These are phyloP conservation scores for Plutomurus gul DNA, from an alignment of 1,140 invertebrate species.

Conservation along the genomic window DNA sequence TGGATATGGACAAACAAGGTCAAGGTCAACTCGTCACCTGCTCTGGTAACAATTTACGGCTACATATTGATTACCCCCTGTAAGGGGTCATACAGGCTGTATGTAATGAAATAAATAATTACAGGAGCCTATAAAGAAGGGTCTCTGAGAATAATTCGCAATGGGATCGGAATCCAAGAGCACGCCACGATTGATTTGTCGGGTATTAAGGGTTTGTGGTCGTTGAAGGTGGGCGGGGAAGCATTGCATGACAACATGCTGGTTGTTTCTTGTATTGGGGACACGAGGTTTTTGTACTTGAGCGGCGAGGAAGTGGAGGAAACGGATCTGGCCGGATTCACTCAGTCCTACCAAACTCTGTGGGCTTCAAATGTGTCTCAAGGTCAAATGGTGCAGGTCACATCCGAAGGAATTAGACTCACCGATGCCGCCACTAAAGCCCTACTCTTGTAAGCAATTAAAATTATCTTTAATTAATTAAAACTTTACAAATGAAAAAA, in stretches of 20 bases:
- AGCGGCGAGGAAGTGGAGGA: conserved; percentile 97
- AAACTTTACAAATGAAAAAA: neutral
- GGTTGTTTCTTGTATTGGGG: conserved; percentile 91
- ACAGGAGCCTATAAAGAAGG: conserved; percentile 93
- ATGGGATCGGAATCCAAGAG: conserved; percentile 97
- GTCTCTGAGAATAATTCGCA: conserved; percentile 92
- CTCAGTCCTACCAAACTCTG: conserved; percentile 89
- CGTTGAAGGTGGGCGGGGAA: conserved; percentile 74
- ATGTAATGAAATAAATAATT: too few species aligned
- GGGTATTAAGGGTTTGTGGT: conserved; percentile 97
- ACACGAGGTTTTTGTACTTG: conserved; percentile 84
- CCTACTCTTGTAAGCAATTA: conserved; percentile 60
- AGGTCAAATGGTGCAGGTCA: conserved; percentile 83
- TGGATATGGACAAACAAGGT: conserved; percentile 80
- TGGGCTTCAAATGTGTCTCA: conserved; percentile 86
- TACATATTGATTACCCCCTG: too few species aligned
- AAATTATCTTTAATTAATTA: neutral
- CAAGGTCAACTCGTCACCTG: conserved; percentile 98
- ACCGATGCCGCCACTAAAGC: conserved; percentile 70
- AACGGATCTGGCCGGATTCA: conserved; percentile 88
- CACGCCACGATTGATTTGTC: conserved; percentile 95
- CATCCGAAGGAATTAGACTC: conserved; percentile 71
- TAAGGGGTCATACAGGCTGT: too few species aligned
- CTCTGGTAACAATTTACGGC: conserved; percentile 74
- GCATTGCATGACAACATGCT: conserved; percentile 80